Evolutionary conservation across 92 coral and sea anemone genomes (phyloP).

Genomic region (Phenganax subtilis): DNA sequence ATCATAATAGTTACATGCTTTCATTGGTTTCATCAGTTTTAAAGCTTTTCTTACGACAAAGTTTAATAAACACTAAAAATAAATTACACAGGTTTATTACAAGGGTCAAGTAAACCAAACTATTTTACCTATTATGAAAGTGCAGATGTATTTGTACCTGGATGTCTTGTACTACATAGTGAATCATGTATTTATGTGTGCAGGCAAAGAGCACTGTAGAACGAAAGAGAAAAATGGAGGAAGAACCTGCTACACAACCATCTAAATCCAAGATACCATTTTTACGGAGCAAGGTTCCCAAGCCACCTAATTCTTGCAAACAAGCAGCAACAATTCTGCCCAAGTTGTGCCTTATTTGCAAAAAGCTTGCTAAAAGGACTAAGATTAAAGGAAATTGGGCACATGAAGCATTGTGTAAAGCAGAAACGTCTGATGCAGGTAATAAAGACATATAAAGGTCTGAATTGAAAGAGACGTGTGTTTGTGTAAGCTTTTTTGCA

Average conservation of each 20-base stretch:
- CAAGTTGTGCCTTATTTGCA: constrained; percentile 25
- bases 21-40: too few species aligned
- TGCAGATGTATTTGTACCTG: neutral
- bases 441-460: constrained; percentile 7
- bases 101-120: neutral
- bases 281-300: constrained; percentile 25
- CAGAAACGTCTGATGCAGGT: constrained; percentile 39
- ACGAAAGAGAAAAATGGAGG: constrained; percentile 21
- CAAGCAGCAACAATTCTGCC: constrained; percentile 22
- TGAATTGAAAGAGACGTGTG: neutral
- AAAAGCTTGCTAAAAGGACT: constrained; percentile 25
- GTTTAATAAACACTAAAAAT: neutral
- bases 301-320: constrained; percentile 1
- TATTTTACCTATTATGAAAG: neutral
- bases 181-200: neutral
- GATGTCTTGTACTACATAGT: neutral
- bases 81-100: too few species aligned
- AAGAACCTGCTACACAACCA: constrained; percentile 23
- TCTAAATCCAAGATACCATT: constrained; percentile 20
- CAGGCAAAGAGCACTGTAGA: constrained; percentile 31
- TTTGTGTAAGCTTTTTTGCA: constrained; percentile 13
- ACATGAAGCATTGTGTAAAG: constrained; percentile 35
- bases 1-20: neutral
- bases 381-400: constrained; percentile 29
- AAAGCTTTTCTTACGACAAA: too few species aligned